Evolutionary conservation across 2,797 vertebrate species (phyloP), one percentile per base, ranked within the genome.

Genomic region (Hoplostethus atlanticus): DNA sequence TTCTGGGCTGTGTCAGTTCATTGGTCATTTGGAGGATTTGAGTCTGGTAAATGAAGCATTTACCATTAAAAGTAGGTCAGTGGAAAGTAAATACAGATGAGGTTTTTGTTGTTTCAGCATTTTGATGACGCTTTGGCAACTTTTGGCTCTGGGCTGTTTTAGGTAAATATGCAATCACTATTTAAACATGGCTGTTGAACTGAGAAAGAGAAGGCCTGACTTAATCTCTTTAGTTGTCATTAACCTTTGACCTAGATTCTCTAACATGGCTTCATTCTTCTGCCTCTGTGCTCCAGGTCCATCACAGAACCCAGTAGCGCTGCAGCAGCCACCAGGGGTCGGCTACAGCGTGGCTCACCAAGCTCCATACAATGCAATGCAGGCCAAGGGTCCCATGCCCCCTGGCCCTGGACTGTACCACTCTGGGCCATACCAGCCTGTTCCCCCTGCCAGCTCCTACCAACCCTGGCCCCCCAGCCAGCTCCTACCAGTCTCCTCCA

Each of bases 291-390:
- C 66, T 66, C 1, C 84, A 99, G 97, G 98, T 93, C 97, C 98
- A 56, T 95, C 97, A 63, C 96, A 95, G 64, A 96, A 94, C 86
- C 93, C 94, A 53, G 79, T 95, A 42, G 62, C 80, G 68, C 76
- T 96, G 75, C 96, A 95, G 85, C 91, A 96, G 87, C 95, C 94
- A 78, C 90, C 95, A 31, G 84, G 90, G 58, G 94, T 94, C 83
- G 93, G 83, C 77, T 95, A 94, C 50, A 89, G 86, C 81, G 92
- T 94, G 84, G 85, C 80, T 4, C 91, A 87, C 62, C 95, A 95
- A 82, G 92, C 93, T 64, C 84, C 88, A 0, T 95, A 96, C 10
- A 95, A 93, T 74, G 94, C 92, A 70, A 79, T 83, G 54, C 94
- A 93, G 6, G 89, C 88, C 25, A 99, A 99, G 93, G 92, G 77